These are phyloP conservation scores for Misgurnus mizolepis DNA, from an alignment of 2,113 vertebrate genomes.

Conservation along the genomic window DNA sequence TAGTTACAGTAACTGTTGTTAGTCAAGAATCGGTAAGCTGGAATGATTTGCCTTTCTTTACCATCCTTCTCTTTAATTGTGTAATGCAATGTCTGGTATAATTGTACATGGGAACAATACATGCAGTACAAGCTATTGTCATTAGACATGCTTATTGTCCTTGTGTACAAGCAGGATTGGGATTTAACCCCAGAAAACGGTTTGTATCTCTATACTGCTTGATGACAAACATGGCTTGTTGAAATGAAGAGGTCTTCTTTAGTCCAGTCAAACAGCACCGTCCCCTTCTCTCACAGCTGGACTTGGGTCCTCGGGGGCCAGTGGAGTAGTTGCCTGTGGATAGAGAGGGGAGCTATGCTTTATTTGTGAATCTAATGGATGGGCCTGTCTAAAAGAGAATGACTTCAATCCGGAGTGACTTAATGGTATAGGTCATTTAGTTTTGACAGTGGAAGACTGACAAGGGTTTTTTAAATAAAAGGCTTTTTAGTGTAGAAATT, in stretches of 20 bases:
- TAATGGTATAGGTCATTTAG: conserved; percentile 47
- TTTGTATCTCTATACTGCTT: neutral
- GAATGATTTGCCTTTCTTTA: too few species aligned
- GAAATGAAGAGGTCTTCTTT: conserved; percentile 29
- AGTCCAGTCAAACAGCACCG: conserved; percentile 48
- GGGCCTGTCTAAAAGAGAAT: conserved; percentile 51
- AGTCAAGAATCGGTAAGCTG: too few species aligned
- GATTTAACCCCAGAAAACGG: neutral
- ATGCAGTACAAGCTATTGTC: neutral
- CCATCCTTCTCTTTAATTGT: neutral
- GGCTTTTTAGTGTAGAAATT: neutral
- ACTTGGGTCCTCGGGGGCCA: conserved; percentile 29
- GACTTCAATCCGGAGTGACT: conserved; percentile 50
- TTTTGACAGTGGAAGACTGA: conserved; percentile 46
- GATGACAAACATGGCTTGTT: conserved; percentile 11
- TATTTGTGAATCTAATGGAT: conserved; percentile 57
- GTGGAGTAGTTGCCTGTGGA: conserved; percentile 46
- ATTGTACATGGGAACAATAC: too few species aligned
- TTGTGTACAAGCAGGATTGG: conserved; percentile 9
- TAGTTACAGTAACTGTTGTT: too few species aligned
- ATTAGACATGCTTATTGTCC: conserved; percentile 37
- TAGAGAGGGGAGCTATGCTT: conserved; percentile 44
- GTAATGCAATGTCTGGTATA: too few species aligned
- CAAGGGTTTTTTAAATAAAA: conserved; percentile 21
- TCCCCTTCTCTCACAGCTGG: conserved; percentile 37